Base-by-base conservation (phyloP, 2,888 invertebrate species). In the Agriopis leucophaearia region DNA sequence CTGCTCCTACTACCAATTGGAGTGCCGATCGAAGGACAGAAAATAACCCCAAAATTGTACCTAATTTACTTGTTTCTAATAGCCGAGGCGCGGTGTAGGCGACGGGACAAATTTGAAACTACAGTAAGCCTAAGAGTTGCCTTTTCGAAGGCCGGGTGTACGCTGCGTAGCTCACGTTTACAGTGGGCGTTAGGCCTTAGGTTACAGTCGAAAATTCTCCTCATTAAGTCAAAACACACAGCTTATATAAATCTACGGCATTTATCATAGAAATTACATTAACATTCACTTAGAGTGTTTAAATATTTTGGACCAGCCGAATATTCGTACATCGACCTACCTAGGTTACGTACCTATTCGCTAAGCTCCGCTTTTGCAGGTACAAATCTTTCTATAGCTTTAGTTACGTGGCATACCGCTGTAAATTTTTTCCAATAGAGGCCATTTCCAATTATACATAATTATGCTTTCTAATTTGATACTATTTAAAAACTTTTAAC, bases 311-410 rank as follows among this genome's bases (percentile, higher is more conserved):
- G 72, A 66, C 68, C 72, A 72, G 67, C 66, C 70, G 63, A 68
- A 66, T 58, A 66, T 61, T 57, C 47, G 45, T 52, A 61, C 56
- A 67, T 72, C 62, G 64, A 57, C 50, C 16, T 69, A 57, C 57
- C 36, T 69, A 65, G 45, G 15, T 7, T 16, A 51, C 48, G 61
- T 64, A 66, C 66, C 60, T 38, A 52, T 58, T 42, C 51, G 61
- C 71, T 66, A 69, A 72, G 69, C 64, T 69, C 66, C 58, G 72
- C 70, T 74, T 76, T 74, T 71, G 76, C 73, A 64, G 70, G 66
- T 64, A 62, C 75, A 72, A 40, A 15, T 45, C 27, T 38, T 27
- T 44, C 10, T 48, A 38, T 8, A 52, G 18, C 27, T 52, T 54
- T 16, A 27, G 27, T 18, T n/a, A 13, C 12, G 44, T 18, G 18